A percentile compares a stretch with the other conserved stretches of the same genome.
Conservation (phyloP, 2,797 vertebrate genomes). For the Rhabdomys pumilio region DNA sequence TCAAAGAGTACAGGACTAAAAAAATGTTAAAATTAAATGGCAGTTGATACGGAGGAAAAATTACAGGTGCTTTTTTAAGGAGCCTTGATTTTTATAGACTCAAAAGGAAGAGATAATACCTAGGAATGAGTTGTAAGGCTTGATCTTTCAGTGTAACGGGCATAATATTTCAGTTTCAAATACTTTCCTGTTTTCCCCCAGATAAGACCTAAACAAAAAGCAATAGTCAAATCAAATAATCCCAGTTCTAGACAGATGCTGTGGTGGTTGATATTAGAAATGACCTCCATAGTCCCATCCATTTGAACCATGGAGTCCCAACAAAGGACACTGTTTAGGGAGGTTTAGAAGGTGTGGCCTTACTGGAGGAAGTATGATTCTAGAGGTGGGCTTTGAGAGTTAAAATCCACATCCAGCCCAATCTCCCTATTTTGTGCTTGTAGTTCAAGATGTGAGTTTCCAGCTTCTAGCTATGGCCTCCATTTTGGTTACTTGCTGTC, state of each 20-base stretch:
- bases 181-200: background rate
- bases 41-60: no score
- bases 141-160: background rate
- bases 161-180: background rate
- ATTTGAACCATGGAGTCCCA: background rate
- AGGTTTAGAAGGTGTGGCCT: no score
- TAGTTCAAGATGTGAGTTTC: background rate
- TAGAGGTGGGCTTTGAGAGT: background rate
- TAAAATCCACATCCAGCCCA: background rate
- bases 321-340: no score
- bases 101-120: background rate
- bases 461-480: background rate
- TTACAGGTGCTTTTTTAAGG: no score
- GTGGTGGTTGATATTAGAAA: background rate
- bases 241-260: background rate
- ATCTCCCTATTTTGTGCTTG: background rate
- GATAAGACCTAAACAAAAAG: constrained; percentile 6
- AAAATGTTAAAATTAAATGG: no score
- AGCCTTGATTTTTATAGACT: no score
- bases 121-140: background rate
- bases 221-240: background rate
- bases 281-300: background rate
- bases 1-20: no score
- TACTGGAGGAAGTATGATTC: background rate
- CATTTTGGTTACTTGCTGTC: background rate